Conservation (phyloP, 2,797 vertebrate species). For the Enteromius fasciolatus region DNA sequence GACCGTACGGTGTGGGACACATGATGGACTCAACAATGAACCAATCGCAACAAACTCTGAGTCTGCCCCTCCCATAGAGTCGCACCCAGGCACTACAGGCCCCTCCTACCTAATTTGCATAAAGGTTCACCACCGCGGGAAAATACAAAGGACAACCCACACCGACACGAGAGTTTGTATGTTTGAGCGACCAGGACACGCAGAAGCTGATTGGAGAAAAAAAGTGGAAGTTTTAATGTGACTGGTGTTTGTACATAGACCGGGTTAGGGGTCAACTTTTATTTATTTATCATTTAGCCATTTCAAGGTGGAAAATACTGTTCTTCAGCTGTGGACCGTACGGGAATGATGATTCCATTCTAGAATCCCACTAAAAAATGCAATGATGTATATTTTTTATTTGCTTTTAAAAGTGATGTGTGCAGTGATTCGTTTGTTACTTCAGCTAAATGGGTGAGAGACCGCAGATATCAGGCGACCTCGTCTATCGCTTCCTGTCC, state of each 20-base stretch:
- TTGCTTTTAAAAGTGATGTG: constrained; percentile 66
- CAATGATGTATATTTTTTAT: constrained; percentile 54
- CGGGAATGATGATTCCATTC: constrained; percentile 38
- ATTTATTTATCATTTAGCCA: constrained; percentile 76
- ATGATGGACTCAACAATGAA: constrained; percentile 77
- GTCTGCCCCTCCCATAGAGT: constrained; percentile 41
- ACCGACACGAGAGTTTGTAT: constrained; percentile 26
- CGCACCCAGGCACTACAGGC: constrained; percentile 37
- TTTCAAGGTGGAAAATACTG: constrained; percentile 44
- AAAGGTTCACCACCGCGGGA: constrained; percentile 10
- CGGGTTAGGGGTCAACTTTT: constrained; percentile 68
- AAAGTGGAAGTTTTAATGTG: constrained; percentile 19
- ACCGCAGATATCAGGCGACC: constrained; percentile 10
- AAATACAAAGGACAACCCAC: constrained; percentile 6
- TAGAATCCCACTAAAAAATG: constrained; percentile 36
- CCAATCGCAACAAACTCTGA: constrained; percentile 48
- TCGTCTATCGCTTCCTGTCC: constrained; percentile 43
- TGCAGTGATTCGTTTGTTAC: constrained; percentile 69
- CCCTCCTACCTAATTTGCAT: constrained; percentile 43
- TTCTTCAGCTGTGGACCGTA: constrained; percentile 52
- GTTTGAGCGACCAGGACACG: constrained; percentile 47
- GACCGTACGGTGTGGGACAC: constrained; percentile 95
- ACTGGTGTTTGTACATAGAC: constrained; percentile 79
- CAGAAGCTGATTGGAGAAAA: constrained; percentile 26
- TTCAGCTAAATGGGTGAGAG: constrained; percentile 58